These are phyloP conservation scores for Leptonema lineaticorne DNA, from an alignment of 1,140 invertebrate species.

Conservation along the genomic window DNA sequence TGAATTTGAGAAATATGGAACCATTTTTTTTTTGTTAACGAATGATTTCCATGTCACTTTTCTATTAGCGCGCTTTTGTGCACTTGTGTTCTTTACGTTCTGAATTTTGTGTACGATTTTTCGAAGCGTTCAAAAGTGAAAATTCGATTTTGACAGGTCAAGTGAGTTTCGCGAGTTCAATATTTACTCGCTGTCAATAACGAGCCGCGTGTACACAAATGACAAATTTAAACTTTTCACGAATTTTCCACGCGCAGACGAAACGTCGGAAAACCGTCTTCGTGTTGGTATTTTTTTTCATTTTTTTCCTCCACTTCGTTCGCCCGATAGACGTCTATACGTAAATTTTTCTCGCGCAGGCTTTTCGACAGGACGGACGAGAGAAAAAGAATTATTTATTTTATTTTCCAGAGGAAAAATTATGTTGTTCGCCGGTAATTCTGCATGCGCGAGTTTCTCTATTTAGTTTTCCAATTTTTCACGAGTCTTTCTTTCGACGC, in stretches of 20 bases:
- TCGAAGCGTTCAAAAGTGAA: too few species aligned
- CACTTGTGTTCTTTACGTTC: too few species aligned
- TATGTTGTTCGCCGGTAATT: background rate
- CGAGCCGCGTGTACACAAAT: background rate
- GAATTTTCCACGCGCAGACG: background rate
- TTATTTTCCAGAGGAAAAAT: background rate
- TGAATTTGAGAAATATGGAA: too few species aligned
- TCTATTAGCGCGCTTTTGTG: too few species aligned
- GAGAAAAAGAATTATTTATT: too few species aligned
- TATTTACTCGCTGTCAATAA: conserved; percentile 10
- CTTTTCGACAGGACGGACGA: too few species aligned
- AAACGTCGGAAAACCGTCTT: background rate
- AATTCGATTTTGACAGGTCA: conserved; percentile 6
- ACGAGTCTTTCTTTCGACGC: background rate
- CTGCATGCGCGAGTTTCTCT: background rate
- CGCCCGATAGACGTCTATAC: too few species aligned
- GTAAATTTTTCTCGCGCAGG: too few species aligned
- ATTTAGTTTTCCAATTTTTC: background rate
- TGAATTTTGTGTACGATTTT: too few species aligned
- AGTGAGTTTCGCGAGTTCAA: too few species aligned
- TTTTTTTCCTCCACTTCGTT: background rate
- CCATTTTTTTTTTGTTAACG: too few species aligned
- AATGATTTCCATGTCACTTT: too few species aligned
- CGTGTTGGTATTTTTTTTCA: background rate
- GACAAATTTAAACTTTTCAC: conserved; percentile 8